phyloP scores from a whole-genome alignment of 2,113 vertebrate genomes.

The Heloderma charlesbogerti region DNA sequence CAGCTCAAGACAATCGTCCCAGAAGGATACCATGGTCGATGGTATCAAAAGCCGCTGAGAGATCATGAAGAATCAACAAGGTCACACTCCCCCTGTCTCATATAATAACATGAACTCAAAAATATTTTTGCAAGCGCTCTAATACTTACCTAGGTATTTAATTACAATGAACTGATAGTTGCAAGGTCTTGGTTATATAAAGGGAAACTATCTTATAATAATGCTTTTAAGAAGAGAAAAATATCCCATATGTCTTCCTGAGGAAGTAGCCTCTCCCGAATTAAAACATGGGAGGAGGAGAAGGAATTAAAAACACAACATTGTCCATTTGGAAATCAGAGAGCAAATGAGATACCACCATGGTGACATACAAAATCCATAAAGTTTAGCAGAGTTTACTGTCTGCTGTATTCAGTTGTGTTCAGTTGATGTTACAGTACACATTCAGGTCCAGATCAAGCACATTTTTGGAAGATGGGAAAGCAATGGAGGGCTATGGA shows the following conservation, averaged over 20 bases:
- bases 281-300: background rate
- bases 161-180: background rate
- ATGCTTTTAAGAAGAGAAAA: background rate
- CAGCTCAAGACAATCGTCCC: too few species aligned
- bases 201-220: background rate
- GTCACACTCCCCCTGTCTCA: too few species aligned
- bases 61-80: too few species aligned
- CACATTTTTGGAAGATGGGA: background rate
- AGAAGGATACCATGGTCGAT: too few species aligned
- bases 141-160: background rate
- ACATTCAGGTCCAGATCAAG: background rate
- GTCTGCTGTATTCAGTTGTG: background rate
- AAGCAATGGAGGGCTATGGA: too few species aligned
- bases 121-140: too few species aligned
- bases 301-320: background rate
- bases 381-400: too few species aligned
- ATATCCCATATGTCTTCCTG: background rate
- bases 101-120: too few species aligned
- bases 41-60: too few species aligned
- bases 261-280: background rate
- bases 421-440: background rate
- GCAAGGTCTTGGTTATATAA: background rate
- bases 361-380: background rate
- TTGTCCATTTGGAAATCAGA: background rate
- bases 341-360: background rate